A percentile compares a stretch with the other conserved stretches of the same genome.
phyloP scores from a whole-genome alignment of 2,113 vertebrate genomes.

The Raja brachyura region DNA sequence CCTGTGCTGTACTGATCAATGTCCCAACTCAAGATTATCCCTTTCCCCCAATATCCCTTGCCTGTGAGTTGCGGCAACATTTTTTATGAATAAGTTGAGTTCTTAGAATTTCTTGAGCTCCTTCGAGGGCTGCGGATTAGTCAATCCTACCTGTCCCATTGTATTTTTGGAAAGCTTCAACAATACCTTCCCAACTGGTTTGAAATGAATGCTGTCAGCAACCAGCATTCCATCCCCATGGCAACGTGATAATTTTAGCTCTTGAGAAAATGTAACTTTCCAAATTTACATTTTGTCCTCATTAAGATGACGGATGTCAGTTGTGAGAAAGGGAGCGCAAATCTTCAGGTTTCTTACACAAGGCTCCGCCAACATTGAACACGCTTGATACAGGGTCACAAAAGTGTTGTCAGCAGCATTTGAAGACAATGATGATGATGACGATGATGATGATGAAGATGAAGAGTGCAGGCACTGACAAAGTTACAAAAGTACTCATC shows the following conservation, averaged over 20 bases:
- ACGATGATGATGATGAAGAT: background rate
- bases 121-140: background rate
- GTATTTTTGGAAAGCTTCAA: background rate
- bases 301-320: background rate
- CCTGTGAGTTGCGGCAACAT: background rate
- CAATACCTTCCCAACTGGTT: background rate
- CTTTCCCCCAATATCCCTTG: background rate
- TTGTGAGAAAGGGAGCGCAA: background rate
- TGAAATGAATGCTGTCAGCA: background rate
- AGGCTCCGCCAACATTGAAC: background rate
- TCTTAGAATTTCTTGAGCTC: background rate
- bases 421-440: background rate
- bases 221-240: background rate
- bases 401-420: background rate
- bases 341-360: background rate
- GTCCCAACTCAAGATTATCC: background rate
- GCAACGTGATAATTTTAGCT: background rate
- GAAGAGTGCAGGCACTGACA: background rate
- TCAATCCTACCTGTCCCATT: background rate
- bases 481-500: background rate
- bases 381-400: background rate
- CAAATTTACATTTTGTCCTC: constrained; percentile 25
- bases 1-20: too few relatives aligned
- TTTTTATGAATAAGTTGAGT: background rate
- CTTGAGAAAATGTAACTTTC: background rate